Evolutionary conservation across 2,113 vertebrate genomes (phyloP).

Genomic region (Nycticebus coucang): DNA sequence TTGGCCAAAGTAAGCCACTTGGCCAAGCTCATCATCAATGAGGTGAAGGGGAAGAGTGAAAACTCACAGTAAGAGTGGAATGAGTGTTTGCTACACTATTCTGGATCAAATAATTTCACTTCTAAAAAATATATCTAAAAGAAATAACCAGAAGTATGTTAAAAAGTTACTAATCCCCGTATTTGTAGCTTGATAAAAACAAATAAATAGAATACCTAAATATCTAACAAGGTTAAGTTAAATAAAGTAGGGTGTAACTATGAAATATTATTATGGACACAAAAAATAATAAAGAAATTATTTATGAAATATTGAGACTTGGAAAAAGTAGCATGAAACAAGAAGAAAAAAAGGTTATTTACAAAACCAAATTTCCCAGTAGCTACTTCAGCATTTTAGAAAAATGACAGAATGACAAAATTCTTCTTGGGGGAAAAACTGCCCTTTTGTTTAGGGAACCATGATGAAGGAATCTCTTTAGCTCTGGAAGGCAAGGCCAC

Average conservation of each 20-base stretch:
- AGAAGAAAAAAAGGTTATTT: neutral
- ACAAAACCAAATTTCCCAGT: constrained; percentile 1
- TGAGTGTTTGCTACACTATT: neutral
- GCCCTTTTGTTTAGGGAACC: neutral
- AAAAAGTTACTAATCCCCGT: neutral
- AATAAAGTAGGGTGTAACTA: neutral
- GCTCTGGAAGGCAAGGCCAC: neutral
- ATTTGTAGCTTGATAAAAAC: neutral
- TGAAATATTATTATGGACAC: neutral
- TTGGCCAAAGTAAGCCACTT: neutral
- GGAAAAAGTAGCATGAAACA: neutral
- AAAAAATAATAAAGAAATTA: neutral
- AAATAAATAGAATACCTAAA: neutral
- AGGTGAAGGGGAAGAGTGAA: too few species aligned
- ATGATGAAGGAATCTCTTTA: neutral
- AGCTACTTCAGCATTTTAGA: constrained; percentile 36
- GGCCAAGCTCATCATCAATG: neutral
- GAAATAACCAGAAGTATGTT: neutral
- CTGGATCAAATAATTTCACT: neutral
- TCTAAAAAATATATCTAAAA: neutral
- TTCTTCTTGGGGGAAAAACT: neutral
- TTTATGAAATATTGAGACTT: neutral
- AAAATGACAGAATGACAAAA: neutral
- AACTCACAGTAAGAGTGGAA: neutral
- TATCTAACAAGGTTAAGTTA: neutral